Conservation (phyloP, 2,797 vertebrate genomes). For the Sebastes hubbsi region DNA sequence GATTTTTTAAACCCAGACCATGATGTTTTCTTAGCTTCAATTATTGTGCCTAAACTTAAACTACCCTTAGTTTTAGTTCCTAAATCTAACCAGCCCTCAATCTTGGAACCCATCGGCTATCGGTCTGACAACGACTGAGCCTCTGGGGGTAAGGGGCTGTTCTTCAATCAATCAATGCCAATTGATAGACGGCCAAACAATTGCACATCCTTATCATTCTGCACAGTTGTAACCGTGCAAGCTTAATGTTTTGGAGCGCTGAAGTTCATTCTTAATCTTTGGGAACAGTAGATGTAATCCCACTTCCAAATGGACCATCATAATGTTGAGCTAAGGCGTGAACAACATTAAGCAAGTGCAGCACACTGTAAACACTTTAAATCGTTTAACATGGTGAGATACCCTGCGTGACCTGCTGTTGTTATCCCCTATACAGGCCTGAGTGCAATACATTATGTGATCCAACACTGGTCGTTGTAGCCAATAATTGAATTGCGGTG, state of each 20-base stretch:
- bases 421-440: background rate
- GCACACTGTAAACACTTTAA: background rate
- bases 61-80: background rate
- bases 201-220: background rate
- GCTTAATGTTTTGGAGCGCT: background rate
- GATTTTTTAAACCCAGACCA: background rate
- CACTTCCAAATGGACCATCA: background rate
- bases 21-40: background rate
- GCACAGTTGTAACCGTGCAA: background rate
- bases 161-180: background rate
- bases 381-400: background rate
- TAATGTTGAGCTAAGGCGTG: background rate
- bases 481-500: background rate
- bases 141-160: no score
- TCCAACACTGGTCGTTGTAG: background rate
- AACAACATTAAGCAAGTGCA: background rate
- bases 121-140: background rate
- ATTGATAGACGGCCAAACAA: background rate
- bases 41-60: background rate
- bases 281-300: background rate
- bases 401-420: background rate
- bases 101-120: background rate
- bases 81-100: background rate
- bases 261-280: background rate
- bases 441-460: background rate